phyloP scores from a whole-genome alignment of 2,113 vertebrate species.

The Bothrops jararaca region DNA sequence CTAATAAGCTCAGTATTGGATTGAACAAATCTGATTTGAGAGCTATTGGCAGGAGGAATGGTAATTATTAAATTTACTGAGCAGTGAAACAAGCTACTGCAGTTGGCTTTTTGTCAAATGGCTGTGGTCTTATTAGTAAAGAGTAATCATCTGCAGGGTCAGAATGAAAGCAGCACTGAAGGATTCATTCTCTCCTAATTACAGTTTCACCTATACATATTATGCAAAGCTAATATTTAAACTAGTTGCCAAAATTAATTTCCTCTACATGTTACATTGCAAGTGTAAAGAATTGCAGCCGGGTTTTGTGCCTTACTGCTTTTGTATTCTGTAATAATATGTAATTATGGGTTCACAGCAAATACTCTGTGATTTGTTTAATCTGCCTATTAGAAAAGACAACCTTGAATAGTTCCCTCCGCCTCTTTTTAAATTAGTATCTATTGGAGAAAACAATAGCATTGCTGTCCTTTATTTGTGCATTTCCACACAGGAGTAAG shows the following conservation, averaged over 20 bases:
- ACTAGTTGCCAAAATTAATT: conserved; percentile 82
- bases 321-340: conserved; percentile 79
- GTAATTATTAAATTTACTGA: conserved; percentile 81
- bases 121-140: conserved; percentile 76
- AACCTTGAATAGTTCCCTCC: conserved; percentile 72
- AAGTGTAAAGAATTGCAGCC: conserved; percentile 69
- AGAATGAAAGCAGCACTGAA: conserved; percentile 73
- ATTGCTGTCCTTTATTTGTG: conserved; percentile 67
- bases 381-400: conserved; percentile 78
- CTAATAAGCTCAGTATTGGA: conserved; percentile 79
- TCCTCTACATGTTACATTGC: conserved; percentile 74
- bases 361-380: conserved; percentile 77
- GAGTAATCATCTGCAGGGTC: conserved; percentile 74
- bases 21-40: conserved; percentile 77
- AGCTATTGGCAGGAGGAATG: conserved; percentile 75
- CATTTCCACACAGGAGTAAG: conserved; percentile 59
- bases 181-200: conserved; percentile 78
- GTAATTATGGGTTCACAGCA: conserved; percentile 78
- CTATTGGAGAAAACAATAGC: conserved; percentile 64
- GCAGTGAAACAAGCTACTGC: conserved; percentile 75
- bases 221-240: conserved; percentile 81
- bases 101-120: conserved; percentile 78
- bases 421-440: conserved; percentile 66
- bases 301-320: conserved; percentile 74
- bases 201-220: conserved; percentile 78